Percentiles rank a stretch among this genome's conserved stretches.
Evolutionary conservation across 2,797 vertebrate species (phyloP).

Genomic region (Holocentrus rufus): DNA sequence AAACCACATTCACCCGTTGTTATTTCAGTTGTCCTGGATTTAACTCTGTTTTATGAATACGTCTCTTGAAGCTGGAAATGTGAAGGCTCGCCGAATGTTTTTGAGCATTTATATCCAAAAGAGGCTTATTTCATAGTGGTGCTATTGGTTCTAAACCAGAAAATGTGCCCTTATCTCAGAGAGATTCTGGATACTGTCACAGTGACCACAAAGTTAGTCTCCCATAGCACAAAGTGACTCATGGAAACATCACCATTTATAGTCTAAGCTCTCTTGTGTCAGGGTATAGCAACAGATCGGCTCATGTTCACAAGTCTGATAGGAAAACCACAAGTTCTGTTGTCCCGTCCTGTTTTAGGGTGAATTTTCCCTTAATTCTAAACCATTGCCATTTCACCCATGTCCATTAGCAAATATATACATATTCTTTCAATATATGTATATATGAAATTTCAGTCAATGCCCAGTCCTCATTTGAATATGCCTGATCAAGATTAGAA

Average conservation of each 20-base stretch:
- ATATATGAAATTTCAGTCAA: conserved; percentile 60
- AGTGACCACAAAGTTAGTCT: conserved; percentile 59
- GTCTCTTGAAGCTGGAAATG: conserved; percentile 39
- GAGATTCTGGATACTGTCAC: conserved; percentile 68
- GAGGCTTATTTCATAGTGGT: conserved; percentile 65
- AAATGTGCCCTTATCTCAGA: conserved; percentile 71
- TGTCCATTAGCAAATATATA: conserved; percentile 53
- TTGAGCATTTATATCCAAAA: conserved; percentile 56
- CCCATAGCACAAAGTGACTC: conserved; percentile 55
- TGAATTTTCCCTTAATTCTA: conserved; percentile 57
- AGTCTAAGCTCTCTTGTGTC: conserved; percentile 29
- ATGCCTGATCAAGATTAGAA: conserved; percentile 63
- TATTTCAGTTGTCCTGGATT: conserved; percentile 62
- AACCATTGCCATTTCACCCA: conserved; percentile 67
- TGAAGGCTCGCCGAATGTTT: conserved; percentile 60
- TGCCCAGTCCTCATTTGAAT: conserved; percentile 48
- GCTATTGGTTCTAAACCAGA: conserved; percentile 69
- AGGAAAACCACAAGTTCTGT: conserved; percentile 57
- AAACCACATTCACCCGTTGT: conserved; percentile 49
- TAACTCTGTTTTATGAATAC: conserved; percentile 42
- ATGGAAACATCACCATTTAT: conserved; percentile 31
- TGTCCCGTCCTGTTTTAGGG: conserved; percentile 50
- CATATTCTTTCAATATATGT: conserved; percentile 61
- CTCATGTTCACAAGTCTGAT: conserved; percentile 56
- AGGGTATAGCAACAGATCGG: conserved; percentile 16